Conservation (phyloP, 2,888 invertebrate genomes). For the Drosophila mimetica region DNA sequence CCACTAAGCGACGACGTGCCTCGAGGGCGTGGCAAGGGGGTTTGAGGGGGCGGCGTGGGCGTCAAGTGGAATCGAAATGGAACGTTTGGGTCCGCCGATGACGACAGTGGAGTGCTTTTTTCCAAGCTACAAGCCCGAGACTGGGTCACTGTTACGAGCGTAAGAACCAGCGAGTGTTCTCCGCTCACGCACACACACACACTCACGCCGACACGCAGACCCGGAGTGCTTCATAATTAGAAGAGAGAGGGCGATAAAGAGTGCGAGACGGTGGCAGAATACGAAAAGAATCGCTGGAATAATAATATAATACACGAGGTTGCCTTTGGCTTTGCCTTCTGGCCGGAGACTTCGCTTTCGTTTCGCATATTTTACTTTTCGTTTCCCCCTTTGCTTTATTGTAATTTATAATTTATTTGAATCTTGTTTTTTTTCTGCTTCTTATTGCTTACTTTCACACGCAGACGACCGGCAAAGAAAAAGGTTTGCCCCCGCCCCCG, state of each 20-base stretch:
- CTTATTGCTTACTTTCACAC: conserved; percentile 69
- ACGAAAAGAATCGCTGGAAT: conserved; percentile 62
- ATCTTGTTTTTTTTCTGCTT: conserved; percentile 38
- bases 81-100: conserved; percentile 38
- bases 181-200: conserved; percentile 21
- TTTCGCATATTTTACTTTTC: conserved; percentile 63
- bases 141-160: conserved; percentile 83
- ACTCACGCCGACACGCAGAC: neutral
- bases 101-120: conserved; percentile 36
- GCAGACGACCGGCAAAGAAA: conserved; percentile 21
- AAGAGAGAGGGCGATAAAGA: conserved; percentile 42
- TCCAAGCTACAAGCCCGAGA: conserved; percentile 52
- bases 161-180: conserved; percentile 54
- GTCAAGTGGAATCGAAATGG: conserved; percentile 51
- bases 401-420: conserved; percentile 64
- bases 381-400: conserved; percentile 47
- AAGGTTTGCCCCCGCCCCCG: conserved; percentile 46
- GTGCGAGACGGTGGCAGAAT: conserved; percentile 30
- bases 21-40: conserved; percentile 9
- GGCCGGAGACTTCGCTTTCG: conserved; percentile 69
- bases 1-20: conserved; percentile 39
- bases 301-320: conserved; percentile 40
- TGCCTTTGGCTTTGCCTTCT: conserved; percentile 52
- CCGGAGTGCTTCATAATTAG: conserved; percentile 44
- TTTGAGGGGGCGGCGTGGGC: conserved; percentile 44